Evolutionary conservation across 30 jellyfish, hydroid and myxozoan genomes (phyloP), one percentile per base, ranked within the genome.

Genomic region (Calvadosia cruxmelitensis): DNA sequence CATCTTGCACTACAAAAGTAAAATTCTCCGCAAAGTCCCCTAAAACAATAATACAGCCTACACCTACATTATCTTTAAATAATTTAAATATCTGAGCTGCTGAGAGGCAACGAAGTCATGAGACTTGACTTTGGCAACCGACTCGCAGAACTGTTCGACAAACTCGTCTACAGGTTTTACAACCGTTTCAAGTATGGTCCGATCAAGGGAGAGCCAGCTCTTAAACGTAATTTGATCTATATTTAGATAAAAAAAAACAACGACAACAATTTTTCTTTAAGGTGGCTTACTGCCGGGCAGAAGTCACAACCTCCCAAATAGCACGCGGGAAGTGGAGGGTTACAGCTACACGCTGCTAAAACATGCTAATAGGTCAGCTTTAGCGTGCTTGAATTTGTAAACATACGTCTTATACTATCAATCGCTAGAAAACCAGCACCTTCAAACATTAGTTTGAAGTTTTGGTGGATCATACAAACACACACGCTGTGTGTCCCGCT

Each of bases 401-500:
- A 35, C n/a, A 23, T 33, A n/a, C 16, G 16, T 36, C 15, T 29
- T 31, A 28, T 28, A 42, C 12, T 15, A 27, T 30, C 48, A 48
- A 31, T 29, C 24, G 33, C 62, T 1, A 1, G 74, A 33, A 34
- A 13, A 75, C 26, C 66, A 3, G 67, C 20, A 1, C 84, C 76
- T 31, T 50, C 36, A 25, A 83, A 52, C 74, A 78, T 50, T 71
- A 85, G 78, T 31, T 24, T 52, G 10, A 70, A 27, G 62, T 78
- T 85, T 57, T 85, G 95, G 76, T 85, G 95, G 3, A 73, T 53
- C 3, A 81, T 64, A 82, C 95, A 85, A 26, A 75, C 78, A 70
- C 93, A 84, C 12, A 85, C 95, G 1, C 85, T 71, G 74, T 85
- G 95, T 2, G 95, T 73, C 27, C 91, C 93, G 32, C 86, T 66